These are phyloP conservation scores for Drosophila suboccidentalis DNA, from an alignment of 2,888 invertebrate species.

Conservation along the genomic window DNA sequence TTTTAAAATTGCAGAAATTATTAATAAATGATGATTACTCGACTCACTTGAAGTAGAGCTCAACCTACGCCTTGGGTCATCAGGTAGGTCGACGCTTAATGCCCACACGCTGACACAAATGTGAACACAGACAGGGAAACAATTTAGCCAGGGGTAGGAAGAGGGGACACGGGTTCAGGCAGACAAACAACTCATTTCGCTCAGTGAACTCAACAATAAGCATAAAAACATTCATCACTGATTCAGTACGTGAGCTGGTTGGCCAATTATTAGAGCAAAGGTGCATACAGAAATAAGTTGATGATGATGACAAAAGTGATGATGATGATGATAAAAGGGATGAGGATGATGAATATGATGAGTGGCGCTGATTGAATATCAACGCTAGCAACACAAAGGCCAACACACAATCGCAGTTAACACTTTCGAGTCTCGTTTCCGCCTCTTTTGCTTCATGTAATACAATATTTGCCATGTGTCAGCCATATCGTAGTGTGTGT, in stretches of 20 bases:
- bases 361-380: slow-evolving; percentile 78
- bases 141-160: neutral
- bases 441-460: slow-evolving; percentile 59
- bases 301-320: slow-evolving; percentile 7
- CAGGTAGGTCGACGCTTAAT: slow-evolving; percentile 37
- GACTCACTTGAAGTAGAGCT: too few relatives aligned
- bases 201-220: slow-evolving; percentile 82
- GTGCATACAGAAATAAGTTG: slow-evolving; percentile 41
- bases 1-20: too few relatives aligned
- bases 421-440: slow-evolving; percentile 78
- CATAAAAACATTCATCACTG: slow-evolving; percentile 82
- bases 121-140: slow-evolving; percentile 27
- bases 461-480: slow-evolving; percentile 62
- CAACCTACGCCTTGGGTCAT: slow-evolving; percentile 20
- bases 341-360: slow-evolving; percentile 76
- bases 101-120: slow-evolving; percentile 43
- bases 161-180: slow-evolving; percentile 7
- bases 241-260: slow-evolving; percentile 80
- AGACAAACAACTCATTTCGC: slow-evolving; percentile 81
- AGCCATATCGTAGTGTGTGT: slow-evolving; percentile 25
- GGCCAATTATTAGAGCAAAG: slow-evolving; percentile 69
- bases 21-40: too few relatives aligned
- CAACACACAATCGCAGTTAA: slow-evolving; percentile 50
- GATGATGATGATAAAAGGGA: slow-evolving; percentile 45
- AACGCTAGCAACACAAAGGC: slow-evolving; percentile 48